These are phyloP conservation scores for Trichogramma evanescens DNA, from an alignment of 2,888 invertebrate species.

Conservation along the genomic window DNA sequence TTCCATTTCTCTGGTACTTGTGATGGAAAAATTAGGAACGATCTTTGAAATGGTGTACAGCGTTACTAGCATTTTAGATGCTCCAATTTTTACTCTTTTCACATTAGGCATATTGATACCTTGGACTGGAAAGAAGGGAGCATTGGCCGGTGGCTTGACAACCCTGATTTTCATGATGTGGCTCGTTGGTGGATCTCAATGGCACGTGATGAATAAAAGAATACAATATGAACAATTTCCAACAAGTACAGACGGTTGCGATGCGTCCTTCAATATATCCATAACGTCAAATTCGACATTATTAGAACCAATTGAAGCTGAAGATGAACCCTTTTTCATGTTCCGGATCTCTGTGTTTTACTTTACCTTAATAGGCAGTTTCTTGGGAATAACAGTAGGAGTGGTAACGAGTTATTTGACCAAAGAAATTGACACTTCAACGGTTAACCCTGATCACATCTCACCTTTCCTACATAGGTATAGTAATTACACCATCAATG, in stretches of 20 bases:
- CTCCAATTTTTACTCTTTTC: constrained; percentile 62
- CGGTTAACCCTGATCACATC: constrained; percentile 56
- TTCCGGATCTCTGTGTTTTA: constrained; percentile 64
- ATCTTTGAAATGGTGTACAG: constrained; percentile 61
- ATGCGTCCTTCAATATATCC: constrained; percentile 26
- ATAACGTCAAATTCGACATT: not conserved
- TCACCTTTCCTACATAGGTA: constrained; percentile 52
- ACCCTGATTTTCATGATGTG: constrained; percentile 33
- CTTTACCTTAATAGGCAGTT: constrained; percentile 58
- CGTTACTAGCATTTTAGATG: constrained; percentile 58
- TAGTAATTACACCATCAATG: not conserved
- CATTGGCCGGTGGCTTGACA: constrained; percentile 48
- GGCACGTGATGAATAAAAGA: constrained; percentile 28
- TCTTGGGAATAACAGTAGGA: constrained; percentile 55
- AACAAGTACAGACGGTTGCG: constrained; percentile 27
- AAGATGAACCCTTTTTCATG: constrained; percentile 47
- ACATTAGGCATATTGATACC: constrained; percentile 63
- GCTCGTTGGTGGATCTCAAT: constrained; percentile 36
- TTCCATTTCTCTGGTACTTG: constrained; percentile 52
- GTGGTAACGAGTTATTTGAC: constrained; percentile 58
- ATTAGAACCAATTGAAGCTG: not conserved
- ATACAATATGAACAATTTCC: constrained; percentile 27
- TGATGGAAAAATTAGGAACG: constrained; percentile 58
- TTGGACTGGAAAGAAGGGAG: constrained; percentile 53
- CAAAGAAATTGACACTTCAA: constrained; percentile 51